These are phyloP conservation scores for Pyrrhosoma nymphula DNA, from an alignment of 2,888 invertebrate genomes.

Conservation along the genomic window DNA sequence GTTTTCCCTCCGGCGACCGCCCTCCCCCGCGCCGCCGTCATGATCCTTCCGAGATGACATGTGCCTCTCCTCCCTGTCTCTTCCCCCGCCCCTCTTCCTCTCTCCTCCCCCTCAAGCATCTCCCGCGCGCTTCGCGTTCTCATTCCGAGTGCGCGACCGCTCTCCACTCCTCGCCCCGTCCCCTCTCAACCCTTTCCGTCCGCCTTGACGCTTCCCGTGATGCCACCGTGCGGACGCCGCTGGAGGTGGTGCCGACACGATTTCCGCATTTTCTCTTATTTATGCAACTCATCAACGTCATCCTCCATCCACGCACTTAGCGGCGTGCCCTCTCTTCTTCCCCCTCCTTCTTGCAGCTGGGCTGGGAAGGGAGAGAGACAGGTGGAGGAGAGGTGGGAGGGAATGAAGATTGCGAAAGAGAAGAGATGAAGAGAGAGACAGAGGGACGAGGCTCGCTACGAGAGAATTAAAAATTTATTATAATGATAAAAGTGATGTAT, in stretches of 20 bases:
- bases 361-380: not conserved
- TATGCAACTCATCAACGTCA: slow-evolving; percentile 8
- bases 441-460: no score
- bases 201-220: not conserved
- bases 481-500: no score
- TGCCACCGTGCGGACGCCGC: not conserved
- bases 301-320: not conserved
- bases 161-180: not conserved
- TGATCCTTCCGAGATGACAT: not conserved
- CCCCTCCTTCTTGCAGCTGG: not conserved
- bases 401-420: not conserved
- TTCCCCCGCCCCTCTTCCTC: no score
- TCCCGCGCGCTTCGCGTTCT: not conserved
- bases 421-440: not conserved
- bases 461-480: no score
- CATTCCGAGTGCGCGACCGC: not conserved
- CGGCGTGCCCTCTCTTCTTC: not conserved
- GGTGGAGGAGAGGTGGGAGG: not conserved
- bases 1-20: not conserved
- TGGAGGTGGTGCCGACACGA: not conserved
- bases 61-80: not conserved
- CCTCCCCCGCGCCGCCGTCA: no score
- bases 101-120: not conserved
- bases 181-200: not conserved
- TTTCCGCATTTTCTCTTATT: slow-evolving; percentile 18